Conservation (phyloP, 2,113 vertebrate species). For the Eudorcas thomsonii region DNA sequence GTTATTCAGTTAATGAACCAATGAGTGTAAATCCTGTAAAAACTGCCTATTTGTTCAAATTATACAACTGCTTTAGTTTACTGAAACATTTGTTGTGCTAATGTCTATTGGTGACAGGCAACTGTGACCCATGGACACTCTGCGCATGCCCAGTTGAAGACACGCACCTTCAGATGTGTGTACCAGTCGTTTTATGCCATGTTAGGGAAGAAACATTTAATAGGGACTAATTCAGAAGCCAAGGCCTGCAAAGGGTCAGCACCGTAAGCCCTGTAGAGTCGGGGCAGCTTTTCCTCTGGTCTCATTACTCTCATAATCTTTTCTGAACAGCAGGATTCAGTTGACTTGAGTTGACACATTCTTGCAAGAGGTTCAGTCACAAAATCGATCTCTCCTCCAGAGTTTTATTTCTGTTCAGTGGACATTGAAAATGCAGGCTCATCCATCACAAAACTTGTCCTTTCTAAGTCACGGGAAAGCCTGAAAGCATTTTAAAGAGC, state of each 20-base stretch:
- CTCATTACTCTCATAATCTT: background rate
- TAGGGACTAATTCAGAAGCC: background rate
- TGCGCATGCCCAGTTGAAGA: background rate
- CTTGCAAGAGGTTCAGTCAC: background rate
- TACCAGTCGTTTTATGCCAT: background rate
- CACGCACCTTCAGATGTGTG: rapidly evolving
- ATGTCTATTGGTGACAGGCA: background rate
- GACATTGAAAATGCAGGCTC: background rate
- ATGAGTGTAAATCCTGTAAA: conserved; percentile 42
- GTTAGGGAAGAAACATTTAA: background rate
- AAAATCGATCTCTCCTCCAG: background rate
- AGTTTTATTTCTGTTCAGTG: background rate
- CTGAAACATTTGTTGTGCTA: conserved; percentile 22
- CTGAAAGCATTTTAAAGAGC: background rate
- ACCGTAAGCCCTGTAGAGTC: background rate
- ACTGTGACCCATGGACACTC: background rate
- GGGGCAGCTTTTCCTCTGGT: background rate
- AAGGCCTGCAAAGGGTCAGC: background rate
- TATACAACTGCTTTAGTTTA: background rate
- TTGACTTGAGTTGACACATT: background rate
- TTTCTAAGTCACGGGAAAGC: background rate
- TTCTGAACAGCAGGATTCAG: background rate
- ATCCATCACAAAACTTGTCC: background rate
- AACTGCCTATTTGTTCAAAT: conserved; percentile 38
- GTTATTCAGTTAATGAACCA: conserved; percentile 51